Base-by-base conservation (phyloP, 2,888 invertebrate genomes). In the Hesperia comma region DNA sequence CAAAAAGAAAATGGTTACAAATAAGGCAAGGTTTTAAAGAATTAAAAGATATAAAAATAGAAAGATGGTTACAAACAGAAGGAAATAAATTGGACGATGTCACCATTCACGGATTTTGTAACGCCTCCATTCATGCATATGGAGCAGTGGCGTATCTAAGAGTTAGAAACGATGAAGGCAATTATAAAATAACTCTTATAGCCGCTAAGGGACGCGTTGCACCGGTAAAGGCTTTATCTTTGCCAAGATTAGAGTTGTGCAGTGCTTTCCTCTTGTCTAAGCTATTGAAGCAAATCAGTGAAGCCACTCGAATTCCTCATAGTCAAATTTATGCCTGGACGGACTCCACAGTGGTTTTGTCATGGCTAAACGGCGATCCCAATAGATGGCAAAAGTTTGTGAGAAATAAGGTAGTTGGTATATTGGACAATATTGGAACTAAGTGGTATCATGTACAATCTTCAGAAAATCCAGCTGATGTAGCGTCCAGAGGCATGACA, bases 331-430 rank as follows among this genome's bases (percentile, higher is more conserved):
- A 61, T 58, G 75, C 75, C 3, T 78, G 78, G 77, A 75, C 76
- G 7, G 77, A 78, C 61, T 77, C 26, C 26, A 60, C 70, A 0
- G 69, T 76, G 8, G 77, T 77, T 4, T 8, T 77, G 2, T 55
- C 75, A 0, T 79, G 77, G 77, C 21, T 77, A 15, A 60, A 32
- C 19, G 74, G 74, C n/a, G 73, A 76, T 14, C 74, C 74, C 0
- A 57, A 37, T 32, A 70, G 63, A 26, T 26, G 26, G 26, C 26
- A 26, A 5, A 26, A 2, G 26, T 26, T 26, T 26, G 26, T 26
- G 26, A 26, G 26, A 5, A 26, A 26, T 26, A 26, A 5, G 5
- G 26, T 26, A 26, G 26, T 26, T 5, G 26, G 73, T 37, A 71
- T 73, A n/a, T n/a, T 64, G 8, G 61, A 58, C 2, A 66, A 61